These are phyloP conservation scores for Solenopsis invicta DNA, from an alignment of 1,140 invertebrate species.

Conservation along the genomic window DNA sequence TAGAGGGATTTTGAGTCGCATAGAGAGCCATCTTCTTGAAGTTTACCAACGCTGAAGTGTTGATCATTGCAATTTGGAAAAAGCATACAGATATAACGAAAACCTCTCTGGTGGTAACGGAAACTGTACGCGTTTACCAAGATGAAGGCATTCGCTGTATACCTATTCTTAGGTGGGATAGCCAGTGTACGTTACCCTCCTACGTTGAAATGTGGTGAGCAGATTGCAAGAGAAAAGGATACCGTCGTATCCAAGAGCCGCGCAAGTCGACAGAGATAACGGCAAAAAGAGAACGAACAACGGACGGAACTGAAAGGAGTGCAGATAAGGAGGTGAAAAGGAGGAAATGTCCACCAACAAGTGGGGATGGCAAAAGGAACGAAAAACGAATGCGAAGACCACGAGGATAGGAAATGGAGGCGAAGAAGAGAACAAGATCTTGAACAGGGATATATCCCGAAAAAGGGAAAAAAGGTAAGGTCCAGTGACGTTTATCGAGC, in stretches of 20 bases:
- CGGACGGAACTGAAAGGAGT: conserved; percentile 60
- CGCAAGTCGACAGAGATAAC: conserved; percentile 65
- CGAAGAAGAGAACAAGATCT: conserved; percentile 54
- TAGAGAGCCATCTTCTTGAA: not conserved
- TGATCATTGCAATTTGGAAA: conserved; percentile 22
- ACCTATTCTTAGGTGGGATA: conserved; percentile 53
- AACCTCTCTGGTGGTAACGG: conserved; percentile 15
- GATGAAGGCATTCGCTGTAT: conserved; percentile 44
- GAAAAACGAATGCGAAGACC: conserved; percentile 46
- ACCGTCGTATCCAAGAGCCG: conserved; percentile 35
- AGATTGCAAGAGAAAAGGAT: conserved; percentile 77
- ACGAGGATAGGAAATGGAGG: conserved; percentile 28
- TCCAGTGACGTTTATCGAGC: conserved; percentile 50
- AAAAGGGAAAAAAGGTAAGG: conserved; percentile 9
- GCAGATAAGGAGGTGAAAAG: conserved; percentile 72
- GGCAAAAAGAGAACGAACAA: conserved; percentile 49
- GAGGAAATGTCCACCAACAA: conserved; percentile 69
- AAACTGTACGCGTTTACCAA: conserved; percentile 73
- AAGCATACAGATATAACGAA: conserved; percentile 18
- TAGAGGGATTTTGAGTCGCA: not conserved
- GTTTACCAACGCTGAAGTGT: not conserved
- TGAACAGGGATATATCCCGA: conserved; percentile 50
- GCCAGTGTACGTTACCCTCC: conserved; percentile 43
- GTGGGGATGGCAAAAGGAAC: conserved; percentile 43
- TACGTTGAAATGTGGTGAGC: conserved; percentile 76